phyloP scores from a whole-genome alignment of 2,113 vertebrate genomes.

The Gavialis gangeticus region DNA sequence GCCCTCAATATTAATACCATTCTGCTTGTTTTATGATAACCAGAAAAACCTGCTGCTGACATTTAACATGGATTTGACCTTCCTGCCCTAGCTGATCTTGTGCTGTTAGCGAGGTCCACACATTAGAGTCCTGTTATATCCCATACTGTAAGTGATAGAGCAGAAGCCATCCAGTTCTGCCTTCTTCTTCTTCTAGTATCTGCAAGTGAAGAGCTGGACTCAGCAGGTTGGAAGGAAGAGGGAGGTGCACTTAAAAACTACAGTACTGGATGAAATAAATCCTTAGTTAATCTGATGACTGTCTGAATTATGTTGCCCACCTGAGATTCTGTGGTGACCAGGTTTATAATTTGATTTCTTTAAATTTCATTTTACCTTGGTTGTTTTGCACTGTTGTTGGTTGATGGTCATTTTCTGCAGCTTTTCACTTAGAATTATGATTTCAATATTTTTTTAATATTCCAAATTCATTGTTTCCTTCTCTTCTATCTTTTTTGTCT shows the following conservation, averaged over 20 bases:
- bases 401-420: neutral
- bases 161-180: neutral
- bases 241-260: neutral
- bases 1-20: neutral
- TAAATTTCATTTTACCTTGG: neutral
- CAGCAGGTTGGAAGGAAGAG: neutral
- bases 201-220: neutral
- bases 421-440: neutral
- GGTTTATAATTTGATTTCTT: neutral
- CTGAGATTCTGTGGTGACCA: neutral
- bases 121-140: neutral
- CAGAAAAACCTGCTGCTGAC: neutral
- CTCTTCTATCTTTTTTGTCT: neutral
- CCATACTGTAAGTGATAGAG: neutral
- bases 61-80: neutral
- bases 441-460: neutral
- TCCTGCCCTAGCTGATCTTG: neutral
- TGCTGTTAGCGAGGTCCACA: neutral
- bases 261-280: neutral
- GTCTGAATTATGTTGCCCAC: neutral
- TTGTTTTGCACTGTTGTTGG: neutral
- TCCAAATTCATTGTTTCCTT: neutral
- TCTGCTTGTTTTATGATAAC: neutral
- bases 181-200: neutral
- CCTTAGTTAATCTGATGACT: neutral